Conservation (phyloP, 2,888 invertebrate species). For the Melikaiella ostensackeni region DNA sequence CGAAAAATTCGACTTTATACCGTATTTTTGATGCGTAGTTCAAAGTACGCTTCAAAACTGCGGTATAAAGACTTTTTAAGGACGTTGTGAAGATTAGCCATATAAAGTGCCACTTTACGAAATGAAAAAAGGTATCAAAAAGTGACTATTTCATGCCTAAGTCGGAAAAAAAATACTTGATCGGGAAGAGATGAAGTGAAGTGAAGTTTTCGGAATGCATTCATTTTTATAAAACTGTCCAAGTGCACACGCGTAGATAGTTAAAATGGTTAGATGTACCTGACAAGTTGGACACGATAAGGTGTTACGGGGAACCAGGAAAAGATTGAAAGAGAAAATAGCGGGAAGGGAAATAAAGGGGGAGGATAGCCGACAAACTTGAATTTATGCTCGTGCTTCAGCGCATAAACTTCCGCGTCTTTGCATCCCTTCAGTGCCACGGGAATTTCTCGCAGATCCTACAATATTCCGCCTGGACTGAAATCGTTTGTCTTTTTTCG, state of each 20-base stretch:
- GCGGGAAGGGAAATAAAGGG: conserved; percentile 14
- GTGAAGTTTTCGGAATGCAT: background rate
- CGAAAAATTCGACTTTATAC: too few species aligned
- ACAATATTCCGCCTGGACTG: conserved; percentile 58
- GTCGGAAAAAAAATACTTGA: background rate
- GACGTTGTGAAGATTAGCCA: too few species aligned
- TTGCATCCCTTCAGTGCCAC: conserved; percentile 49
- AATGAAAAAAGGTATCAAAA: too few species aligned
- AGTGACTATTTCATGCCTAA: too few species aligned
- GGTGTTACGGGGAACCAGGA: conserved; percentile 9
- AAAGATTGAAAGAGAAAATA: conserved; percentile 26
- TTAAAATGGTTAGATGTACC: conserved; percentile 5
- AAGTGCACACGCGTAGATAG: conserved; percentile 30
- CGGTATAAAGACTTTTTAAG: too few species aligned
- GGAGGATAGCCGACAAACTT: conserved; percentile 59
- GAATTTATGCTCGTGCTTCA: conserved; percentile 65
- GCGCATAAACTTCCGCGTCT: conserved; percentile 62
- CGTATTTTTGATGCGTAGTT: too few species aligned
- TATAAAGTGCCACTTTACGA: too few species aligned
- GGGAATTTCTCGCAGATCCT: conserved; percentile 59
- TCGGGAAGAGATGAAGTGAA: background rate
- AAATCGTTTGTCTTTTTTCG: conserved; percentile 35
- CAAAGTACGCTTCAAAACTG: too few species aligned
- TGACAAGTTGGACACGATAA: conserved; percentile 18
- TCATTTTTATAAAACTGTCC: conserved; percentile 37